Conservation (phyloP, 2,113 vertebrate genomes). For the Paracanthobrama guichenoti region DNA sequence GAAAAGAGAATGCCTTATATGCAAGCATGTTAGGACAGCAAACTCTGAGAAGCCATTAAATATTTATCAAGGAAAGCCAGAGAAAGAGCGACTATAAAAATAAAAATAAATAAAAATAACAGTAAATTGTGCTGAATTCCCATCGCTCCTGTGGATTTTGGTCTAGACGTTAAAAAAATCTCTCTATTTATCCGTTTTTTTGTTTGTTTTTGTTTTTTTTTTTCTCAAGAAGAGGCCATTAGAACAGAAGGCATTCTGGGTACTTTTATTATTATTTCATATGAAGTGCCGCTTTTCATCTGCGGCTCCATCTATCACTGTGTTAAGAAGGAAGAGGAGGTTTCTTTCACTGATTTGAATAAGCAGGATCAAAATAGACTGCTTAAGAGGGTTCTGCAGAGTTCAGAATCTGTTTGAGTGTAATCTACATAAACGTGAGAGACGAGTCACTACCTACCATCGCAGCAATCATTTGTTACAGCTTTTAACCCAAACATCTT, state of each 20-base stretch:
- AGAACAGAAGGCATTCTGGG: slow-evolving; percentile 20
- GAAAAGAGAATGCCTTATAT: not conserved
- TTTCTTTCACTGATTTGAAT: slow-evolving; percentile 25
- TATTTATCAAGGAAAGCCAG: slow-evolving; percentile 36
- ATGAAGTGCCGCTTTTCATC: slow-evolving; percentile 15
- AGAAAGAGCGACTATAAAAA: not conserved
- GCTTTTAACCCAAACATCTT: not conserved
- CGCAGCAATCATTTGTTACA: not conserved
- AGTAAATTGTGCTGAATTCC: slow-evolving; percentile 16
- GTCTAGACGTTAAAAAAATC: not conserved
- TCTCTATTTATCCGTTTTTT: not conserved
- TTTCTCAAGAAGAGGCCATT: slow-evolving; percentile 29
- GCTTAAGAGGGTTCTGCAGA: not conserved
- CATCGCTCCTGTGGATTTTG: not conserved
- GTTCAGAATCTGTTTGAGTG: not conserved
- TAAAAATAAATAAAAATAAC: not conserved
- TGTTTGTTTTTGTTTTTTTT: too few species aligned
- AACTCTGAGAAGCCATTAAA: slow-evolving; percentile 36
- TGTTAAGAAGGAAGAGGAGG: slow-evolving; percentile 25
- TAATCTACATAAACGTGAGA: not conserved
- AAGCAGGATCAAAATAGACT: slow-evolving; percentile 25
- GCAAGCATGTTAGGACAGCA: slow-evolving; percentile 23
- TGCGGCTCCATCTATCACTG: slow-evolving; percentile 7
- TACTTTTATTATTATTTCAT: slow-evolving; percentile 27
- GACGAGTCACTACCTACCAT: not conserved